Evolutionary conservation across 2,888 invertebrate species (phyloP), one percentile per base, ranked within the genome.

Genomic region (Agriopis aurantiaria): DNA sequence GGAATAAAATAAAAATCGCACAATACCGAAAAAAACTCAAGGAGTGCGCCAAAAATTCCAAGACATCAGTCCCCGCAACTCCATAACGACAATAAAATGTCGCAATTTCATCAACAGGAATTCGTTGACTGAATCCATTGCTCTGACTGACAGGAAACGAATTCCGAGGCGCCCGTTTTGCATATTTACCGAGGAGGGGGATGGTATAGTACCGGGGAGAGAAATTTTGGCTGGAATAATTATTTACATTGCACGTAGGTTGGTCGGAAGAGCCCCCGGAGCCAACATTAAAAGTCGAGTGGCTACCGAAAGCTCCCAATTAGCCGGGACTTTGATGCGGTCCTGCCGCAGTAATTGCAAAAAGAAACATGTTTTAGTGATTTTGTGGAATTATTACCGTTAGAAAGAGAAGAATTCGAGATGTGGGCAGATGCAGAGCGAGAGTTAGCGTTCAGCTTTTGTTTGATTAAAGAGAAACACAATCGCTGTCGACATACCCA

Each of bases 281-380:
- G 72, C 74, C 78, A 80, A 85, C 88, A 88, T 91, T 88, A 90
- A 89, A 90, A 91, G 85, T 91, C 85, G 83, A 91, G 91, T 88
- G 84, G 85, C 85, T 84, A 78, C 82, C 88, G 87, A 92, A 92
- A 91, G 90, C 91, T 88, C 85, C 91, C 90, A 93, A 93, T 93
- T 92, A 93, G 91, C 90, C 78, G 80, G 86, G 89, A 91, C 89
- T 92, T 91, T 88, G 89, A 88, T 85, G 87, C 87, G 82, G 80
- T 82, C 80, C 84, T 80, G 80, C 82, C 81, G 82, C 78, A 84
- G 86, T 89, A 88, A 91, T 91, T 91, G 88, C 87, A 83, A 88
- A 91, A 91, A 90, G 87, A 92, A 91, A 90, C 89, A 89, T 88
- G 87, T 33, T 87, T 89, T 87, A 87, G 85, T 87, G 82, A 83